phyloP scores from a whole-genome alignment of 2,888 invertebrate species.

The Archips xylosteana region DNA sequence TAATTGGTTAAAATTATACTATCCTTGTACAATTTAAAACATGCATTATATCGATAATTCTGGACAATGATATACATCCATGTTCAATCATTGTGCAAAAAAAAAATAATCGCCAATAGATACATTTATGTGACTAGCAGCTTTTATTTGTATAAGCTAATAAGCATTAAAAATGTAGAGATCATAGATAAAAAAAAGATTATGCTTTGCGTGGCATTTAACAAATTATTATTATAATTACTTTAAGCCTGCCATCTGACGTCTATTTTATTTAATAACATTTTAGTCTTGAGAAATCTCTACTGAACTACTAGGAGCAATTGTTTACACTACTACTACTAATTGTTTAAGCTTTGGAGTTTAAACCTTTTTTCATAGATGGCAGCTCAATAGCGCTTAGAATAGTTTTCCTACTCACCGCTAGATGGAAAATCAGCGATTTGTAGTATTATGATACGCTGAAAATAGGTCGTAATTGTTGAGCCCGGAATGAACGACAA shows the following conservation, averaged over 20 bases:
- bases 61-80: neutral
- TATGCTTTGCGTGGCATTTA: too few relatives aligned
- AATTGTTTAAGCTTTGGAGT: neutral
- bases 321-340: neutral
- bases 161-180: too few relatives aligned
- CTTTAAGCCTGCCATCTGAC: neutral
- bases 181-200: too few relatives aligned
- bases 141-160: too few relatives aligned
- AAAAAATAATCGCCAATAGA: too few relatives aligned
- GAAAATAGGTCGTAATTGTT: too few relatives aligned
- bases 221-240: neutral
- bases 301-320: neutral
- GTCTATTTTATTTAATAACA: neutral
- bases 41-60: too few relatives aligned
- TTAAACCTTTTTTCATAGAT: neutral
- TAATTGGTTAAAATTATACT: too few relatives aligned
- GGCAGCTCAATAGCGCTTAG: neutral
- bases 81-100: neutral
- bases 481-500: too few relatives aligned
- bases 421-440: conserved; percentile 20
- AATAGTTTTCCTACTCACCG: conserved; percentile 24
- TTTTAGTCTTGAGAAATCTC: neutral
- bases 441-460: neutral
- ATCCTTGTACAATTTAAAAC: too few relatives aligned
- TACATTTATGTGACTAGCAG: too few relatives aligned